These are phyloP conservation scores for Oscheius sp. DNA, from an alignment of 2,888 invertebrate species.

Conservation along the genomic window DNA sequence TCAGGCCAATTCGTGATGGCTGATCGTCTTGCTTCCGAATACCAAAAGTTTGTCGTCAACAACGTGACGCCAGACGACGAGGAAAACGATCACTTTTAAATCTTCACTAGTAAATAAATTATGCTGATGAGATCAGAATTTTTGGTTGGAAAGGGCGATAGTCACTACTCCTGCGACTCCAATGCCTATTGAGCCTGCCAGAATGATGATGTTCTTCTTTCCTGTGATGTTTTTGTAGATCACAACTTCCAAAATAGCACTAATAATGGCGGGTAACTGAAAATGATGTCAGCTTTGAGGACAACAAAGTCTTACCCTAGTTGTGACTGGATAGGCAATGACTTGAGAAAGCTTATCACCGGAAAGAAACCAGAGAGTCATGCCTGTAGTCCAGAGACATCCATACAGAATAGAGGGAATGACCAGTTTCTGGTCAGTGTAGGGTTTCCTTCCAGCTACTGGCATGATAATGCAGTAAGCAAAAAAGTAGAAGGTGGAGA, in stretches of 20 bases:
- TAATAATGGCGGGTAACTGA: slow-evolving; percentile 68
- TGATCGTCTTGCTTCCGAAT: slow-evolving; percentile 5
- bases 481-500: slow-evolving; percentile 68
- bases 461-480: slow-evolving; percentile 57
- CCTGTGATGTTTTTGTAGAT: slow-evolving; percentile 64
- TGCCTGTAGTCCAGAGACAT: slow-evolving; percentile 58
- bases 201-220: slow-evolving; percentile 48
- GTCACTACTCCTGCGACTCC: slow-evolving; percentile 66
- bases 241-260: slow-evolving; percentile 65
- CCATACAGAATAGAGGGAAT: slow-evolving; percentile 67
- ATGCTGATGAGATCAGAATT: slow-evolving; percentile 34
- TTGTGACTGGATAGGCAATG: slow-evolving; percentile 76
- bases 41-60: not conserved
- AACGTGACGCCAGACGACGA: not conserved
- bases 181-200: slow-evolving; percentile 53
- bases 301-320: slow-evolving; percentile 65
- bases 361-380: slow-evolving; percentile 75
- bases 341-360: slow-evolving; percentile 75
- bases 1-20: slow-evolving; percentile 32
- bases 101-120: slow-evolving; percentile 10
- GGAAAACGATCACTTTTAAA: too few species aligned
- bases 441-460: slow-evolving; percentile 45
- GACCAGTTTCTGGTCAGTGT: slow-evolving; percentile 55
- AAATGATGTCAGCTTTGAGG: slow-evolving; percentile 14
- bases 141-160: slow-evolving; percentile 65